Evolutionary conservation across 2,888 invertebrate species (phyloP).

Genomic region (Allolobophora icterica): DNA sequence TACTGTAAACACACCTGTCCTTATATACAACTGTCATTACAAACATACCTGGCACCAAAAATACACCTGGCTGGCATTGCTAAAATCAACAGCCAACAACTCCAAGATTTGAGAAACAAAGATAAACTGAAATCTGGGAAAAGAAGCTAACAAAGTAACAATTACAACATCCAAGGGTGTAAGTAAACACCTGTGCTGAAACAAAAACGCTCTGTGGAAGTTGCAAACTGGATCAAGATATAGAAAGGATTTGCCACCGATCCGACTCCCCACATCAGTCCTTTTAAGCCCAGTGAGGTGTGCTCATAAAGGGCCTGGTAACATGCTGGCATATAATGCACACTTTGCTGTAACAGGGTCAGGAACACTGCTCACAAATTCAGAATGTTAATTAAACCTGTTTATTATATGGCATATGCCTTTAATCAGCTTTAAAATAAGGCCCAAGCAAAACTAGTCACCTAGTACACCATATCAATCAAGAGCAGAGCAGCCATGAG

Average conservation of each 20-base stretch:
- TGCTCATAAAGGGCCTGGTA: not conserved
- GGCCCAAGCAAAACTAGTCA: too few relatives aligned
- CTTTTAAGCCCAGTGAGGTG: not conserved
- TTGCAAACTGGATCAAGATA: not conserved
- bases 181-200: not conserved
- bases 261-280: not conserved
- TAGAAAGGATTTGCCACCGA: not conserved
- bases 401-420: too few relatives aligned
- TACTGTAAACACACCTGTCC: not conserved
- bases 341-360: not conserved
- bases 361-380: not conserved
- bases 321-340: not conserved
- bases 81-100: not conserved
- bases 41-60: not conserved
- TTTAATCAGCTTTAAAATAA: not conserved
- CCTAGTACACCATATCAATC: not conserved
- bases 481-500: not conserved
- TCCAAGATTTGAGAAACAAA: not conserved
- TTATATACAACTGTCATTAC: not conserved
- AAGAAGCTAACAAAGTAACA: not conserved
- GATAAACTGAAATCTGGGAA: not conserved
- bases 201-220: too few relatives aligned
- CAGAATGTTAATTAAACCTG: not conserved
- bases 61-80: not conserved
- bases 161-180: not conserved